Base-by-base conservation (phyloP, 2,888 invertebrate species). In the Trachelus tabidus region DNA sequence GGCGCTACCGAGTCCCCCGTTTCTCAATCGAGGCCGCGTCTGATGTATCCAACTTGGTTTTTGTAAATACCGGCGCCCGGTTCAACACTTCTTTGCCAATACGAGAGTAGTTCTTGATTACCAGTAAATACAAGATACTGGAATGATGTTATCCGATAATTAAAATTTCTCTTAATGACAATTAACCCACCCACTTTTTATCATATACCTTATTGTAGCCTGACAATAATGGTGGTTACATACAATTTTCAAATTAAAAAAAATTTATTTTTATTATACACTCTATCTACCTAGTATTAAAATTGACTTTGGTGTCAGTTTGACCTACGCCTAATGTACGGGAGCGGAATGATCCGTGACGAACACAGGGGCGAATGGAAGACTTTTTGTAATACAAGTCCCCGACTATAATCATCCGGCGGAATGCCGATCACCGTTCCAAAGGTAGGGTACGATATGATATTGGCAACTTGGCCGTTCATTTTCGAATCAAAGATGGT, bases 391-490 rank as follows among this genome's bases (percentile, higher is more conserved):
- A 75, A 75, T 79, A 76, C 76, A 69, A 73, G 35, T 77, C 15
- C 15, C 37, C 37, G 69, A 80, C 76, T 80, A 81, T 81, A 81
- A 81, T 81, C 79, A 79, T 79, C 77, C 40, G 77, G 74, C 73
- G 73, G 69, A 75, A 73, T 75, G 71, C 30, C 12, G 71, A 30
- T 80, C 76, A 76, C 80, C 78, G 80, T 76, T 81, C 78, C 56
- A 34, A 15, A 74, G 80, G 77, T 78, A 75, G 80, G 79, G 84
- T 79, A 83, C 78, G 75, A 83, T 83, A 84, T 84, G 87, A 87
- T 89, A 88, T 87, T 83, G 85, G 84, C 82, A 87, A 87, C 84
- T 71, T 76, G 77, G 76, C 69, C 81, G 80, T 84, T 84, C 84
- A 81, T 81, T 82, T 84, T 82, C 77, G 81, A 85, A 85, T 86